Evolutionary conservation across 2,888 invertebrate species (phyloP), one percentile per base, ranked within the genome.

Genomic region (Autographa gamma): DNA sequence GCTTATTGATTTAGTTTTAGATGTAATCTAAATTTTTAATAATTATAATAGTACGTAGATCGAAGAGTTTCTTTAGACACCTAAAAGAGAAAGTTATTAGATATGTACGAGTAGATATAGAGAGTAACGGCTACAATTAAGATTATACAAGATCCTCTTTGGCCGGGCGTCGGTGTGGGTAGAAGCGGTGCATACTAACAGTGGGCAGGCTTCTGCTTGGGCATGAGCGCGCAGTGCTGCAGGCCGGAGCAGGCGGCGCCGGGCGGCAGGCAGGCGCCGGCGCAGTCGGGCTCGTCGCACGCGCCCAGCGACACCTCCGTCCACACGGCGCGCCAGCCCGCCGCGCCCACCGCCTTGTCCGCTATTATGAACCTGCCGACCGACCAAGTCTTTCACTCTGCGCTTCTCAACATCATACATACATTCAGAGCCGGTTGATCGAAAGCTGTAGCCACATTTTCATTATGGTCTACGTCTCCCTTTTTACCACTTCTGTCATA

Each of bases 271-370:
- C 94, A 94, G 0, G 92, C 91, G 83, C 89, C 92, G 41, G 80
- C 89, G 88, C 92, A 92, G 73, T 80, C 85, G 52, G 61, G 67
- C 60, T 87, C 88, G 2, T 83, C 85, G 88, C 76, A 85, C 71
- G 77, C 85, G 79, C 96, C 81, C 98, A 97, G 97, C 85, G 96
- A 96, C 85, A 99, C 97, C 96, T 99, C 99, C 71, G 99, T 99
- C 99, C 99, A 99, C 66, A 98, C 97, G 62, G 98, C 98, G 89
- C 98, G 97, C 96, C 99, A 99, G 74, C 99, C 99, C 92, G 97
- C 97, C 86, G 98, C 98, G 80, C 99, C 99, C 76, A 98, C 98
- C 60, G 99, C 98, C 96, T 98, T 98, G 93, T 98, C 98, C 74
- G 99, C 98, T 89, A 98, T 98, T 91, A 99, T 98, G 95, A 99